Base-by-base conservation (phyloP, 2,797 vertebrate genomes). In the Taenioides sp. region DNA sequence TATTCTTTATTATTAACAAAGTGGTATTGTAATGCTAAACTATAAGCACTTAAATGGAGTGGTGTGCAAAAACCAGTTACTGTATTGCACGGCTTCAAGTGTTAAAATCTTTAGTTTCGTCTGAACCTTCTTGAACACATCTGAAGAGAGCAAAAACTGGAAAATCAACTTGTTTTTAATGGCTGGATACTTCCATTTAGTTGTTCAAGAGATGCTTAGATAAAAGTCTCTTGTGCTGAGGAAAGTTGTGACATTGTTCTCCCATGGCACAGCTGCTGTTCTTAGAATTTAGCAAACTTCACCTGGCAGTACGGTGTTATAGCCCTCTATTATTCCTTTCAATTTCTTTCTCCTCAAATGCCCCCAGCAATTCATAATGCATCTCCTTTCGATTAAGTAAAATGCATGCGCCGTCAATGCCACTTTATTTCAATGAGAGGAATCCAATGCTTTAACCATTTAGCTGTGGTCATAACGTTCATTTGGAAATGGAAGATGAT, bases 21-120 rank as follows among this genome's bases (percentile, higher is more conserved):
- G 67, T 78, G 84, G 86, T 88, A 93, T 92, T 93, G 88, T 92
- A 84, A 92, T 91, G 92, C 87, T 90, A 92, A 93, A 84, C 82
- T 87, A 84, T 88, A 86, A 87, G 81, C 86, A 80, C 81, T 86
- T 76, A 59, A 72, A 71, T 71, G 79, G 80, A 65, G 77, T 75
- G 81, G 65, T 68, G 78, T 65, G 74, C 81, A 66, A 76, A 31
- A 76, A 52, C 50, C 43, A 23, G 82, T 80, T 80, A 89, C 86
- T 90, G 89, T 90, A 87, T 80, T 84, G 83, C 76, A 60, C 28
- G 82, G 89, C 90, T 93, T 60, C 25, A 28, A 59, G 89, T 92
- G 82, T 89, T 78, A 83, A 90, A 89, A 85, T 86, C 85, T 82
- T 69, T 69, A 7, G 73, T 82, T 86, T 76, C 67, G 69, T 80